Conservation (phyloP, 2,888 invertebrate genomes). For the Mechanitis mazaeus region DNA sequence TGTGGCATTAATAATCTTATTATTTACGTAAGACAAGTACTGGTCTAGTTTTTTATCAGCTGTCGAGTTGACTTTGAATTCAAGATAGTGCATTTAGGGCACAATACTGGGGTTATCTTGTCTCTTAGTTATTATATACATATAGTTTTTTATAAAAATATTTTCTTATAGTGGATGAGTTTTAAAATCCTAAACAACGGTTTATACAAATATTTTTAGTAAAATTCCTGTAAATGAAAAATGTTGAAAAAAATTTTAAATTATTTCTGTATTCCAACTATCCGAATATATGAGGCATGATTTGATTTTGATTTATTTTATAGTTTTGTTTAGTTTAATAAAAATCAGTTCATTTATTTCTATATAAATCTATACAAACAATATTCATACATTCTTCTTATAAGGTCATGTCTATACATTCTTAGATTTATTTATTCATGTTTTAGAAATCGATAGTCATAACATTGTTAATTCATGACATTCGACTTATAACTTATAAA, state of each 20-base stretch:
- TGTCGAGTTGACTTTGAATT: conserved; percentile 42
- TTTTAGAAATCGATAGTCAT: no score
- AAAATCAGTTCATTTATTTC: not conserved
- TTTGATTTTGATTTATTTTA: not conserved
- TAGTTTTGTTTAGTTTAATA: not conserved
- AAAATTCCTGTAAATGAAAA: conserved; percentile 1
- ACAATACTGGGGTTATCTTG: conserved; percentile 27
- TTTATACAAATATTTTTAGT: not conserved
- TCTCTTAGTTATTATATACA: not conserved
- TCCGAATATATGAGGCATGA: not conserved
- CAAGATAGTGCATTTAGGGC: conserved; percentile 40
- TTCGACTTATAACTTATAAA: no score
- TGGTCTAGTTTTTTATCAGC: conserved; percentile 28
- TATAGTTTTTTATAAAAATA: no score
- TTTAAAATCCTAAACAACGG: not conserved
- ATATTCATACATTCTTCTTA: no score
- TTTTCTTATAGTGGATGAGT: not conserved
- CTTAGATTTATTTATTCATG: no score
- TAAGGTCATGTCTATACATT: no score
- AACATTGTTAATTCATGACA: no score
- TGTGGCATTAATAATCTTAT: not conserved
- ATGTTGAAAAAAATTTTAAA: not conserved
- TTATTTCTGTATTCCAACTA: conserved; percentile 2
- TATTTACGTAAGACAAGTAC: conserved; percentile 14
- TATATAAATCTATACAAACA: no score